Percentiles rank a stretch among this genome's conserved stretches.
Conservation (phyloP, 2,797 vertebrate genomes). For the Hoplostethus mediterraneus region DNA sequence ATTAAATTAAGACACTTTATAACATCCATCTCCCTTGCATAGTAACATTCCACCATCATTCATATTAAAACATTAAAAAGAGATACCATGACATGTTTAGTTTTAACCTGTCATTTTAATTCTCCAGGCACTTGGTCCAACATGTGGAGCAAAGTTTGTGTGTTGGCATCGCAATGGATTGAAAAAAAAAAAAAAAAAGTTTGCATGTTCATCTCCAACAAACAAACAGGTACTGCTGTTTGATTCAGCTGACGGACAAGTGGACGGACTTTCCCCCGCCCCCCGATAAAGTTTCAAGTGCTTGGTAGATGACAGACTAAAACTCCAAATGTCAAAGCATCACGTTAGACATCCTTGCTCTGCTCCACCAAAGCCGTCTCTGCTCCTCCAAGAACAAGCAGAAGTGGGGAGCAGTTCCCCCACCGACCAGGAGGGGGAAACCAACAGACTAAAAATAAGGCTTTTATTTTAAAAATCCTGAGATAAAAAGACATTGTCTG, state of each 20-base stretch:
- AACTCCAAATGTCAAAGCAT: conserved; percentile 16
- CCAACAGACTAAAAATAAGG: conserved; percentile 47
- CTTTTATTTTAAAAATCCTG: conserved; percentile 75
- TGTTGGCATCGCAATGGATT: background rate
- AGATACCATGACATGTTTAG: conserved; percentile 2
- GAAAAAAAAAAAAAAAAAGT: background rate
- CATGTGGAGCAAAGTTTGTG: no score
- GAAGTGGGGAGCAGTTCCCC: background rate
- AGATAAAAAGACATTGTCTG: conserved; percentile 67
- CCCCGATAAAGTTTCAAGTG: conserved; percentile 9
- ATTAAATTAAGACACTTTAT: conserved; percentile 57
- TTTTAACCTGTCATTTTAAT: background rate
- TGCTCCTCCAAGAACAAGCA: background rate
- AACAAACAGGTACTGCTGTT: no score
- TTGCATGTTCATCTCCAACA: no score
- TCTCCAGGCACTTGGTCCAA: background rate
- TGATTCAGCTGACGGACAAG: no score
- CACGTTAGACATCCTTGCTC: conserved; percentile 16
- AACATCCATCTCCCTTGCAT: conserved; percentile 41
- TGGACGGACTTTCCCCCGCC: no score
- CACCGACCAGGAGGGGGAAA: conserved; percentile 8
- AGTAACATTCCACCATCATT: conserved; percentile 25
- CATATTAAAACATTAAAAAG: conserved; percentile 55
- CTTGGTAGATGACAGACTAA: conserved; percentile 17
- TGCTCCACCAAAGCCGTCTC: background rate